phyloP scores from a whole-genome alignment of 2,113 vertebrate species.

The Corvus cornix region DNA sequence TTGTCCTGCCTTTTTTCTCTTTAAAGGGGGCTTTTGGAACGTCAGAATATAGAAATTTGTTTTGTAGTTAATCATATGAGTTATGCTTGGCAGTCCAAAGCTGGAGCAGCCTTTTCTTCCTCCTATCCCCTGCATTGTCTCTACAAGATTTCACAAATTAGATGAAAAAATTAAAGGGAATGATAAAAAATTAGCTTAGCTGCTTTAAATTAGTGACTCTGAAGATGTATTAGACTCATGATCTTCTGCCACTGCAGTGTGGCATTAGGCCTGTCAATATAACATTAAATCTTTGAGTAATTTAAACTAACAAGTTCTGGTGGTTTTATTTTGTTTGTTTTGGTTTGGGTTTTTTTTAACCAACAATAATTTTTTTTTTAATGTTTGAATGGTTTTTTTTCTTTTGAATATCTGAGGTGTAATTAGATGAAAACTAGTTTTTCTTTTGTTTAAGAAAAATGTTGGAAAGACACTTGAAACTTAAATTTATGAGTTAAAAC shows the following conservation, averaged over 20 bases:
- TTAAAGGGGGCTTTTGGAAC: accelerated
- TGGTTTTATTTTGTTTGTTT: background rate
- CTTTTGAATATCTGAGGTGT: background rate
- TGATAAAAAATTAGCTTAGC: background rate
- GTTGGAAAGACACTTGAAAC: background rate
- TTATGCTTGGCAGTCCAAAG: background rate
- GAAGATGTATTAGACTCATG: background rate
- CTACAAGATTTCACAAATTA: background rate
- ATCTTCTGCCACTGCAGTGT: background rate
- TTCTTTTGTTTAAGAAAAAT: background rate
- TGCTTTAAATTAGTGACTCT: background rate
- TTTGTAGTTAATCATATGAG: background rate
- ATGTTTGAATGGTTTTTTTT: accelerated
- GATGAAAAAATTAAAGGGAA: background rate
- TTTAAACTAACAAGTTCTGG: background rate
- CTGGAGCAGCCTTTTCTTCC: background rate
- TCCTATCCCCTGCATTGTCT: background rate
- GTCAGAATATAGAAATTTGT: background rate
- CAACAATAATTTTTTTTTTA: background rate
- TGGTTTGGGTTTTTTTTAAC: accelerated
- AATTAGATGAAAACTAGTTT: background rate
- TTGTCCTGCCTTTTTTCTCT: background rate
- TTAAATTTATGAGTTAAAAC: background rate
- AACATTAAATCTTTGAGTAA: background rate
- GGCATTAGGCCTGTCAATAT: background rate